A percentile compares a stretch with the other conserved stretches of the same genome.
These are phyloP conservation scores for Spinus pinus DNA, from an alignment of 2,797 vertebrate species.

Conservation along the genomic window DNA sequence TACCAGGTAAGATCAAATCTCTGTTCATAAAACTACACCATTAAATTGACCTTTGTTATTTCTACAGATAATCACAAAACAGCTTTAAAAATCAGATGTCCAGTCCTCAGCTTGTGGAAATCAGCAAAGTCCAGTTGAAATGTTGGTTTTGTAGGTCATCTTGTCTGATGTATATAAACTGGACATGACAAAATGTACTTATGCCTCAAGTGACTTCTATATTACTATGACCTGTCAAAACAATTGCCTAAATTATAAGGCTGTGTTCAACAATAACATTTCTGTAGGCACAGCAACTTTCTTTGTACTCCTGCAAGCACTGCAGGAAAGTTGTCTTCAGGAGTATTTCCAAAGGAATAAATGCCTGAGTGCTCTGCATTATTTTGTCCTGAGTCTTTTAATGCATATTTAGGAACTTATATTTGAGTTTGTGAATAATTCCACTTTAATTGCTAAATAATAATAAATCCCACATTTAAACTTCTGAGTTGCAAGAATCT, in stretches of 20 bases:
- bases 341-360: neutral
- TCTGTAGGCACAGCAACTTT: slow-evolving; percentile 15
- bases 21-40: neutral
- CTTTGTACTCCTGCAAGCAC: neutral
- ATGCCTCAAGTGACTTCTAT: neutral
- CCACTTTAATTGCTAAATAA: neutral
- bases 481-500: neutral
- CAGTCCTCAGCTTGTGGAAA: neutral
- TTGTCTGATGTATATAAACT: neutral
- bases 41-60: neutral
- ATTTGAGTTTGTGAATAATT: neutral
- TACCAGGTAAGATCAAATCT: neutral
- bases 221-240: slow-evolving; percentile 28
- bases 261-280: neutral
- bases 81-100: neutral
- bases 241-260: neutral
- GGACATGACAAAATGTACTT: slow-evolving; percentile 29
- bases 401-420: neutral
- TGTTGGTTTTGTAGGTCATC: neutral
- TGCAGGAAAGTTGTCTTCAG: neutral
- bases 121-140: neutral
- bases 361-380: neutral
- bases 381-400: neutral
- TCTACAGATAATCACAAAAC: neutral
- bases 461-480: neutral